Percentiles rank a stretch among this genome's conserved stretches.
These are phyloP conservation scores for Galaxea fascicularis DNA, from an alignment of 92 coral and sea anemone species.

Conservation along the genomic window DNA sequence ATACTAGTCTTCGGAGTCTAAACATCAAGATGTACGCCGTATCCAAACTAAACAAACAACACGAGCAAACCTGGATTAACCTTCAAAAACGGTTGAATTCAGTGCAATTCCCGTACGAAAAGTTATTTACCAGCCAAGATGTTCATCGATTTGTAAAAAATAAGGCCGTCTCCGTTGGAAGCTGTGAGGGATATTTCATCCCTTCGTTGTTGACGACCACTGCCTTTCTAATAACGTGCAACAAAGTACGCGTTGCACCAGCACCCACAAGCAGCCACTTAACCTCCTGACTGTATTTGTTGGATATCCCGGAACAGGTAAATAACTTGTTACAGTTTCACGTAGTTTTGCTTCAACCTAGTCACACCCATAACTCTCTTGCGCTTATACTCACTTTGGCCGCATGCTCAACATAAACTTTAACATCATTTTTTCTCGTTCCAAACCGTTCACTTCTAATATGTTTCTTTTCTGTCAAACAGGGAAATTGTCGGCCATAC, in stretches of 20 bases:
- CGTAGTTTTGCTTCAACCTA: not conserved
- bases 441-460: not conserved
- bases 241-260: not conserved
- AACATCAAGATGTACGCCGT: slow-evolving; percentile 53
- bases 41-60: slow-evolving; percentile 52
- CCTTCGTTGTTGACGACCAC: slow-evolving; percentile 68
- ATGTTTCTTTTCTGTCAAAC: not conserved
- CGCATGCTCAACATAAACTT: not conserved
- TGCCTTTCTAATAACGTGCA: slow-evolving; percentile 46
- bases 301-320: not conserved
- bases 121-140: slow-evolving; percentile 36
- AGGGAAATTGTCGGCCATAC: slow-evolving; percentile 64
- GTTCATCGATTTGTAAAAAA: slow-evolving; percentile 26
- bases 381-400: not conserved
- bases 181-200: slow-evolving; percentile 68
- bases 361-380: not conserved
- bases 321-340: not conserved
- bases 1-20: slow-evolving; percentile 1
- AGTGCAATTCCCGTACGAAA: slow-evolving; percentile 41
- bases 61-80: slow-evolving; percentile 65
- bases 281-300: not conserved
- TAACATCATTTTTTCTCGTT: not conserved
- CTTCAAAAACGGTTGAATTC: slow-evolving; percentile 57
- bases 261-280: not conserved
- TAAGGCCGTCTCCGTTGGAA: slow-evolving; percentile 48